Conservation (phyloP, 2,888 invertebrate genomes). For the Epicampocera succincta region DNA sequence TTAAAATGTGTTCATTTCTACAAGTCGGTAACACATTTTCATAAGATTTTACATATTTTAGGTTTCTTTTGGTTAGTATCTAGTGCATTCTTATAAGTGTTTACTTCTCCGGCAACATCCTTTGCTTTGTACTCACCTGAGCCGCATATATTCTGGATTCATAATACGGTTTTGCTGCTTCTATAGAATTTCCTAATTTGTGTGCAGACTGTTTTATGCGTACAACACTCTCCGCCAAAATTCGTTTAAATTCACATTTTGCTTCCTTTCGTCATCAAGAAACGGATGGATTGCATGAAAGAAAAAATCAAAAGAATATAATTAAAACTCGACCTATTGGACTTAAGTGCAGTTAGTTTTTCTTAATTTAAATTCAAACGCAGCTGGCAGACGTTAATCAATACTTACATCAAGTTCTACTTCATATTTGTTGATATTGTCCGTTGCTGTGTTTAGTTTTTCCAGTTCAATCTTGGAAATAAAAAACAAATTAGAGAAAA, state of each 20-base stretch:
- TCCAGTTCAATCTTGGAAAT: conserved; percentile 89
- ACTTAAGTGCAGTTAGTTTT: conserved; percentile 26
- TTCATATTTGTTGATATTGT: conserved; percentile 95
- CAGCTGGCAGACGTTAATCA: conserved; percentile 24
- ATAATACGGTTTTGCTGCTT: conserved; percentile 94
- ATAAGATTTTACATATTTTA: neutral
- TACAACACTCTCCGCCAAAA: conserved; percentile 91
- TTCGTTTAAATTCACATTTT: conserved; percentile 89
- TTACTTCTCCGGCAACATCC: neutral
- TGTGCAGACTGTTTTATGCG: conserved; percentile 90
- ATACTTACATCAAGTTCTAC: conserved; percentile 90
- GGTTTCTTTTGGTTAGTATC: neutral
- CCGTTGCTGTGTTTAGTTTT: conserved; percentile 93
- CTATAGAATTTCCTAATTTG: conserved; percentile 92
- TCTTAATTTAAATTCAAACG: too few species aligned
- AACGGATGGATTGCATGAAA: conserved; percentile 9
- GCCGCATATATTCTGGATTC: conserved; percentile 92
- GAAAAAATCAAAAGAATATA: conserved; percentile 12
- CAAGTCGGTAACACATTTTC: too few species aligned
- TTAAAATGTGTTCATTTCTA: too few species aligned
- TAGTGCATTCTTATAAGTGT: neutral
- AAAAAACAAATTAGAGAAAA: conserved; percentile 42
- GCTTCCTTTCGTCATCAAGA: conserved; percentile 85
- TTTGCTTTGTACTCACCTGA: conserved; percentile 83
- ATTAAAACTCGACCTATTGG: conserved; percentile 8